Conservation (phyloP, 2,113 vertebrate genomes). For the Tachysurus fulvidraco region DNA sequence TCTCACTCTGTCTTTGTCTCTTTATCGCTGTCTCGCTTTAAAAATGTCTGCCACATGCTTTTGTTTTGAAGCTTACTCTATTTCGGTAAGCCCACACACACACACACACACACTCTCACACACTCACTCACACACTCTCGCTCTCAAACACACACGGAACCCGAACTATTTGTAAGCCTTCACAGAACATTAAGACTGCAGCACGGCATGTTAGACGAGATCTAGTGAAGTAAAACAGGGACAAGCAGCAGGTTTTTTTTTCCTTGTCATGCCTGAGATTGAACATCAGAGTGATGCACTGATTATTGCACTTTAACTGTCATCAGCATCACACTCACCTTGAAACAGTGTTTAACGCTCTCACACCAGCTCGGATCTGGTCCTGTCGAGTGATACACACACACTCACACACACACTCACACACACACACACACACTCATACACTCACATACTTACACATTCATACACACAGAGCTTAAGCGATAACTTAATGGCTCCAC, state of each 20-base stretch:
- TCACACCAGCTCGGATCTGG: background rate
- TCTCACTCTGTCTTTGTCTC: background rate
- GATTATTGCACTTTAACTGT: slow-evolving; percentile 51
- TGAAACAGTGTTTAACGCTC: slow-evolving; percentile 36
- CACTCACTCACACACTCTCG: slow-evolving; percentile 10
- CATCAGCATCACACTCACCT: slow-evolving; percentile 43
- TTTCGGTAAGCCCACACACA: slow-evolving; percentile 1
- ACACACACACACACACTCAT: slow-evolving; percentile 3
- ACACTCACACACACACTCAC: background rate
- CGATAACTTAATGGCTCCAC: slow-evolving; percentile 67
- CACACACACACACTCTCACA: slow-evolving; percentile 2
- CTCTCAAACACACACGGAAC: background rate
- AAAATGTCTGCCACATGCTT: background rate
- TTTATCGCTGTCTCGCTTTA: background rate
- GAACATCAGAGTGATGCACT: slow-evolving; percentile 39
- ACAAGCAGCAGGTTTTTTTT: background rate
- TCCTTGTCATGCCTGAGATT: slow-evolving; percentile 33
- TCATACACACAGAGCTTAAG: slow-evolving; percentile 18
- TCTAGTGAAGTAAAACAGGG: slow-evolving; percentile 34
- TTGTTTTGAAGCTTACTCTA: slow-evolving; percentile 9
- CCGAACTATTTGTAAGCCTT: slow-evolving; percentile 18
- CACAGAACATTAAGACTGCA: background rate
- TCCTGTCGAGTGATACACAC: background rate
- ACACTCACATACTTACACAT: background rate
- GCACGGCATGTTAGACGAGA: background rate